Conservation (phyloP, 2,797 vertebrate species). For the Acrossocheilus wenchowensis region DNA sequence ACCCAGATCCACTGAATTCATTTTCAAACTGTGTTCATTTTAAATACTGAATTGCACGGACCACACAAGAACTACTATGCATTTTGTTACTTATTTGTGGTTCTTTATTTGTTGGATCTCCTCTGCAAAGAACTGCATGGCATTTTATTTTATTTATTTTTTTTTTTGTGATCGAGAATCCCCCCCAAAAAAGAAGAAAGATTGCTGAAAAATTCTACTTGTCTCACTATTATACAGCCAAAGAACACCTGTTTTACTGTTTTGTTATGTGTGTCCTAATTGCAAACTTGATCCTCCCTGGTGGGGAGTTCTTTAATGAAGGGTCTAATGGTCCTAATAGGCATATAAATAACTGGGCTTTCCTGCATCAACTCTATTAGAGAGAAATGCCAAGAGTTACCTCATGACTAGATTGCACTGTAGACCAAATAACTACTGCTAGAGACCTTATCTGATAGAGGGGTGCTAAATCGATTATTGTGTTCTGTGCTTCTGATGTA, state of each 20-base stretch:
- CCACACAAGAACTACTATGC: neutral
- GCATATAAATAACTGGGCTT: conserved; percentile 57
- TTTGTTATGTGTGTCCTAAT: conserved; percentile 42
- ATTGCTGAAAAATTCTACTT: neutral
- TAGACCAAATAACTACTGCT: conserved; percentile 50
- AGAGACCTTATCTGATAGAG: conserved; percentile 53
- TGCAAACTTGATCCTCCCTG: conserved; percentile 51
- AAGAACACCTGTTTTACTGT: conserved; percentile 55
- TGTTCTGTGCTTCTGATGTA: conserved; percentile 1
- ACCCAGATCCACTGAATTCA: neutral
- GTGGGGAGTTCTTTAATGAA: conserved; percentile 56
- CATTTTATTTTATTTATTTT: too few relatives aligned
- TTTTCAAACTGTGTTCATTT: neutral
- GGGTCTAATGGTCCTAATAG: conserved; percentile 55
- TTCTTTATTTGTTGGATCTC: neutral
- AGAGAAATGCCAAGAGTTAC: conserved; percentile 54
- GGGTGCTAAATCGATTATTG: conserved; percentile 49
- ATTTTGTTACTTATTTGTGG: neutral
- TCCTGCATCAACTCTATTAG: conserved; percentile 49
- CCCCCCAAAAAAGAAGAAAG: neutral
- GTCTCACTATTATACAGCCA: conserved; percentile 32
- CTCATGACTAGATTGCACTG: conserved; percentile 55
- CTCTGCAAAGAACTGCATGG: neutral
- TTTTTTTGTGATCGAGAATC: neutral
- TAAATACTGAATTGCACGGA: neutral